Evolutionary conservation across 2,888 invertebrate genomes (phyloP), one percentile per base, ranked within the genome.

Genomic region (Proisotoma minuta): DNA sequence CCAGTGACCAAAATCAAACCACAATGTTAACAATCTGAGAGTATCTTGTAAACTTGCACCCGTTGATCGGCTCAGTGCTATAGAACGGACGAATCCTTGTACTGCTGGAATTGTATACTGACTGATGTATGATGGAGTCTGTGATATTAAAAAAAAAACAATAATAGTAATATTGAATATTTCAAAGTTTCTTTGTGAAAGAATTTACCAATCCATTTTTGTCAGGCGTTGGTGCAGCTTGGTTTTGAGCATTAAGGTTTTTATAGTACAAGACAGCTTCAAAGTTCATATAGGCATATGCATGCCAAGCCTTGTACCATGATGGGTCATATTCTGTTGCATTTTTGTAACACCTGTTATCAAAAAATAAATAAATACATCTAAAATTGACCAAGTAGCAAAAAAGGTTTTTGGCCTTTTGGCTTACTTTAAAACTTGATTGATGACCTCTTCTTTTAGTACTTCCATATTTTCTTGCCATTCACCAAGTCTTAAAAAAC

Each of bases 291-390:
- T 94, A 94, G 0, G 98, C 99, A 86, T 92, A 95, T 0, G 94
- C 87, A 78, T 99, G 98, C 97, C 98, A 99, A 0, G 98, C 98
- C 81, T 93, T 93, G 77, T 93, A 93, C 94, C 97, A 98, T 57
- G 86, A 85, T 1, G 87, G 83, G 74, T 94, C 89, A 70, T 89
- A 85, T 68, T 87, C 86, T 0, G 91, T 92, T 0, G 95, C 92
- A n/a, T 86, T 82, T 34, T 84, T 82, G 77, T 91, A 95, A 76
- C 88, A 89, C 26, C 71, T 73, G 26, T 5, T n/a, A n/a, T n/a
- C n/a, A n/a, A n/a, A n/a, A n/a, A n/a, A n/a, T n/a, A n/a, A n/a
- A n/a, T n/a, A n/a, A n/a, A n/a, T n/a, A n/a, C n/a, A n/a, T n/a
- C n/a, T n/a, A n/a, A n/a, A n/a, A n/a, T n/a, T n/a, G n/a, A n/a